Evolutionary conservation across 1,140 invertebrate genomes (phyloP).

Genomic region (Tigriopus japonicus): DNA sequence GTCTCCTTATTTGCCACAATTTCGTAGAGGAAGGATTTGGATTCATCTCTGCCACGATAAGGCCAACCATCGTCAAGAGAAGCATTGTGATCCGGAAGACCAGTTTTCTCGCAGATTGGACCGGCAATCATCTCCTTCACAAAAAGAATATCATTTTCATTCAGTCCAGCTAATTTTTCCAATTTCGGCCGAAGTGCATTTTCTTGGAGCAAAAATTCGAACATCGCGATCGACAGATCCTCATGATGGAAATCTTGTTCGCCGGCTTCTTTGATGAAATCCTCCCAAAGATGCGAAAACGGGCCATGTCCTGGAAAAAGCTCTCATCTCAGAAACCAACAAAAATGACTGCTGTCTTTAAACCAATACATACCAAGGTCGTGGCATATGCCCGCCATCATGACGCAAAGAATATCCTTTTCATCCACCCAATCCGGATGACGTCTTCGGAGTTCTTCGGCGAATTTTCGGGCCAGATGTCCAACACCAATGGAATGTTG

Average conservation of each 20-base stretch:
- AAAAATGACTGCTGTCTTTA: neutral
- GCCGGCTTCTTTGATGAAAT: conserved; percentile 21
- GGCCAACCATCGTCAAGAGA: conserved; percentile 10
- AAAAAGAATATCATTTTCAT: conserved; percentile 24
- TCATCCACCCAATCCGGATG: conserved; percentile 30
- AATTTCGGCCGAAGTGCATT: conserved; percentile 23
- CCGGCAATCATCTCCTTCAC: conserved; percentile 31
- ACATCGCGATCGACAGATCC: conserved; percentile 27
- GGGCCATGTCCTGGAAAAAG: conserved; percentile 34
- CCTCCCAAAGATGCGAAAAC: conserved; percentile 41
- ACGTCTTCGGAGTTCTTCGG: conserved; percentile 21
- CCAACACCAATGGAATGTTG: conserved; percentile 39
- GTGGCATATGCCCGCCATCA: conserved; percentile 44
- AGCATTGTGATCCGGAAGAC: neutral
- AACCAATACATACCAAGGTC: conserved; percentile 31
- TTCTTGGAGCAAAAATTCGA: conserved; percentile 28
- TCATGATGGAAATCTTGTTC: conserved; percentile 25
- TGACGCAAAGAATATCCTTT: conserved; percentile 31
- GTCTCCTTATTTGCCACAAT: too few relatives aligned
- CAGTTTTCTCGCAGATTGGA: conserved; percentile 14
- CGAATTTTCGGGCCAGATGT: conserved; percentile 28
- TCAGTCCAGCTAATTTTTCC: conserved; percentile 20
- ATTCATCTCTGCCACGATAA: conserved; percentile 16
- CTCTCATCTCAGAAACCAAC: neutral
- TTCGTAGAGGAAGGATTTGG: too few relatives aligned